Base-by-base conservation (phyloP, 2,888 invertebrate species). In the Megastigmus dorsalis region DNA sequence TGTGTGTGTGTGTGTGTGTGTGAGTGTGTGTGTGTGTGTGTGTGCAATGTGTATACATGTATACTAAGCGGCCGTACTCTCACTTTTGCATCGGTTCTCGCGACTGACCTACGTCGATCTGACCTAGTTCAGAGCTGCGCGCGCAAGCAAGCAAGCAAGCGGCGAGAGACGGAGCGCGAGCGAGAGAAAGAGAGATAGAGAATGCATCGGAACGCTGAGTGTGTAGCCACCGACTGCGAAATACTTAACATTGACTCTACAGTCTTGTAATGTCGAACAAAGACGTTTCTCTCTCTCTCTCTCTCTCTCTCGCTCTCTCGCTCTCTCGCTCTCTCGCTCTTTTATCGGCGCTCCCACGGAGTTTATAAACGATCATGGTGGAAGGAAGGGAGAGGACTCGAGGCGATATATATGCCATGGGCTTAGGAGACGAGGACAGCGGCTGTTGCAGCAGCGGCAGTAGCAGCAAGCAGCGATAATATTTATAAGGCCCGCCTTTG, bases 21-120 rank as follows among this genome's bases (percentile, higher is more conserved):
- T n/a, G n/a, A n/a, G n/a, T n/a, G n/a, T n/a, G n/a, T n/a, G n/a
- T n/a, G n/a, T n/a, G 79, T 79, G 13, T 45, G 18, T 45, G 3
- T 18, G 45, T 10, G 41, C n/a, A n/a, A n/a, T n/a, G n/a, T n/a
- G n/a, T n/a, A n/a, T n/a, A n/a, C n/a, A n/a, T n/a, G n/a, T n/a
- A n/a, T n/a, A n/a, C n/a, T n/a, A n/a, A n/a, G 50, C 50, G 23
- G 45, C 26, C 77, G 75, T 79, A 82, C 83, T 82, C 82, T 82
- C 82, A 81, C 80, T 82, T 82, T 82, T 82, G 81, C 81, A 78
- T 80, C 77, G 74, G 60, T n/a, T n/a, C 70, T 77, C 80, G 80
- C 78, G 55, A 30, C 79, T 81, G 82, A 82, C 82, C 83, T 82
- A 82, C 81, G 82, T 78, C 79, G 80, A 78, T 81, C 78, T 79